Evolutionary conservation across 2,888 invertebrate species (phyloP).

Genomic region (Agriopis aurantiaria): DNA sequence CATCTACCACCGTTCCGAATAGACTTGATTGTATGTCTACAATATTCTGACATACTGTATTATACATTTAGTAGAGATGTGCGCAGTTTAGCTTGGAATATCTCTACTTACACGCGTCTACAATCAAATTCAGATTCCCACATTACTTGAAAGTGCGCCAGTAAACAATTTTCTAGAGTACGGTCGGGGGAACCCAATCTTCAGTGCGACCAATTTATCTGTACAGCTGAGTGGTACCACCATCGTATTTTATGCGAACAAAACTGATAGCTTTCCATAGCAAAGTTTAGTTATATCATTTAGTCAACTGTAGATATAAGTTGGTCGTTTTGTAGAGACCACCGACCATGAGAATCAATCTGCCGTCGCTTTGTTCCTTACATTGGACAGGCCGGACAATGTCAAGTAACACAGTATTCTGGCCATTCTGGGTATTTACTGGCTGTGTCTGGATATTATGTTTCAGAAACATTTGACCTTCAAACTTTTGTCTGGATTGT

Average conservation of each 20-base stretch:
- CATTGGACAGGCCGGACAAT: conserved; percentile 21
- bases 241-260: not conserved
- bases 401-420: not conserved
- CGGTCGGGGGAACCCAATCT: conserved; percentile 28
- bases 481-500: not conserved
- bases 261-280: not conserved
- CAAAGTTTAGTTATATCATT: not conserved
- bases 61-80: too few species aligned
- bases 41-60: too few species aligned
- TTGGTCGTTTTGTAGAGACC: not conserved
- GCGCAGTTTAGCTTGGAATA: too few species aligned
- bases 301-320: not conserved
- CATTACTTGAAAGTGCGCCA: conserved; percentile 1
- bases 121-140: not conserved
- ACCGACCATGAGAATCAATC: conserved; percentile 26
- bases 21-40: too few species aligned
- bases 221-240: too few species aligned
- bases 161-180: conserved; percentile 29
- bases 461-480: conserved; percentile 6
- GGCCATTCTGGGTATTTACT: not conserved
- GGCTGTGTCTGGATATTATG: not conserved
- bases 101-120: not conserved
- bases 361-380: conserved; percentile 15
- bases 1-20: too few species aligned
- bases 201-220: not conserved